phyloP scores from a whole-genome alignment of 1,140 invertebrate genomes.

The Zaprionus lachaisei region DNA sequence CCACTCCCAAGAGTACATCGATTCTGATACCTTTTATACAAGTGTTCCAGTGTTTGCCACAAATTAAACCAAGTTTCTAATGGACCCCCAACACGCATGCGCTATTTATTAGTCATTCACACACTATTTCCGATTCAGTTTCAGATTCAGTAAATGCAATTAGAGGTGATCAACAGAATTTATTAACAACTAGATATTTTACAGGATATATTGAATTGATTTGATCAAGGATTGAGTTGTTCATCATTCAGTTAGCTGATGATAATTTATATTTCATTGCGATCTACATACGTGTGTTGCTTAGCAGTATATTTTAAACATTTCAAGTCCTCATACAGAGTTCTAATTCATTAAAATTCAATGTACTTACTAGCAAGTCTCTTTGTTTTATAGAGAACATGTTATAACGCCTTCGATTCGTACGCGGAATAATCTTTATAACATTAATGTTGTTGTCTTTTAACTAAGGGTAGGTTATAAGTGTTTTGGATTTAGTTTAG shows the following conservation, averaged over 20 bases:
- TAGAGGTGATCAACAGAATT: neutral
- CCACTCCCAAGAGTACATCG: neutral
- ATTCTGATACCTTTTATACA: neutral
- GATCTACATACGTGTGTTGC: neutral
- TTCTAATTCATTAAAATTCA: neutral
- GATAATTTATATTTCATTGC: neutral
- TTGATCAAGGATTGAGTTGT: neutral
- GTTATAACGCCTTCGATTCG: neutral
- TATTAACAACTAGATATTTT: neutral
- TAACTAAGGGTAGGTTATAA: neutral
- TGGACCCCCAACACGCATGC: neutral
- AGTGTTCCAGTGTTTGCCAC: neutral
- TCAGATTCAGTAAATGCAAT: neutral
- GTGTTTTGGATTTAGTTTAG: neutral
- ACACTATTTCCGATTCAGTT: neutral
- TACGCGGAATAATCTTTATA: neutral
- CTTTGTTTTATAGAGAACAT: neutral
- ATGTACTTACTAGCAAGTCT: neutral
- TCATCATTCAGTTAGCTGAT: too few species aligned
- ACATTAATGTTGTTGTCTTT: neutral
- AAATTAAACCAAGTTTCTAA: neutral
- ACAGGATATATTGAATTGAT: neutral
- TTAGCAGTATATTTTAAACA: neutral
- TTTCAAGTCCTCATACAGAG: neutral
- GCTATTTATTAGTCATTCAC: neutral